Evolutionary conservation across 2,888 invertebrate genomes (phyloP), one percentile per base, ranked within the genome.

Genomic region (Polietes domitor): DNA sequence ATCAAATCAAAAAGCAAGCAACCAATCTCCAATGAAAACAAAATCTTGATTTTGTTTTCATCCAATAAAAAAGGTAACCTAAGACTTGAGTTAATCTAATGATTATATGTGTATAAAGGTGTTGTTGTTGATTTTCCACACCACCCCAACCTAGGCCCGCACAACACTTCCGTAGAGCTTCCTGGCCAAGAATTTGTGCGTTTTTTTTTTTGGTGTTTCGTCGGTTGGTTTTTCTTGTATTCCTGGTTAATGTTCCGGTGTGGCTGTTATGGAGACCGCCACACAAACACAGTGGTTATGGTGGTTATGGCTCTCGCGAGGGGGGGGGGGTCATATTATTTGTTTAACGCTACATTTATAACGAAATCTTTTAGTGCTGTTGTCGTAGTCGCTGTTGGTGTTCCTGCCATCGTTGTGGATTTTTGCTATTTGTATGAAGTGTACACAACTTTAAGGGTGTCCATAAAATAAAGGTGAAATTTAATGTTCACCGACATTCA

Each of bases 81-180:
- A 72, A 73, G 26, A 73, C 68, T 68, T 77, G n/a, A 58, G 12
- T 68, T 73, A 68, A 68, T 81, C 81, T 77, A 77, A 77, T 81
- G 73, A 77, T 77, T 82, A 72, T 41, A 63, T 55, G n/a, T n/a
- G n/a, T n/a, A n/a, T n/a, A n/a, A n/a, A 37, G 37, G 15, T 37
- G 41, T 55, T 58, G 26, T 26, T 24, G 55, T 15, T 43, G 43
- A 10, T 43, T 43, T 24, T 43, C 15, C 15, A 12, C 17, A 3
- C 12, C 37, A 1, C 7, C 15, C 37, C 17, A 2, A n/a, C n/a
- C n/a, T n/a, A n/a, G n/a, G n/a, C n/a, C n/a, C n/a, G n/a, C n/a
- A n/a, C n/a, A n/a, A 37, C 37, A 41, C n/a, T 28, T 19, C 21
- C 55, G 21, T 21, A 21, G 19, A 19, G 21, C 55, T 24, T 55